Evolutionary conservation across 2,113 vertebrate genomes (phyloP).

Genomic region (Arenaria interpres): DNA sequence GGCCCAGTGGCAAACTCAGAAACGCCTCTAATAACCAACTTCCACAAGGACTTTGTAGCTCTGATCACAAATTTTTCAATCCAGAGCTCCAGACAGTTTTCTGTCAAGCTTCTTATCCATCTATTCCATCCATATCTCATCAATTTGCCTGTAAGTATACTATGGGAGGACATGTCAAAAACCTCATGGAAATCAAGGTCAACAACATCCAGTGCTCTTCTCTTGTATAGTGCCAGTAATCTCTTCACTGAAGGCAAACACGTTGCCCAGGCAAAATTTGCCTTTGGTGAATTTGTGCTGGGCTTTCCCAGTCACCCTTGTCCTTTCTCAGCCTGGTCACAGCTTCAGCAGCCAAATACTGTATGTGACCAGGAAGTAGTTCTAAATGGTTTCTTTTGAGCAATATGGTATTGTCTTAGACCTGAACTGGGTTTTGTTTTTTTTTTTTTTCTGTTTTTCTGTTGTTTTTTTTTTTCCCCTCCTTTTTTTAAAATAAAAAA

Average conservation of each 20-base stretch:
- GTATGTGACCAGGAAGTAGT: not conserved
- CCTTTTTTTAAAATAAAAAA: not conserved
- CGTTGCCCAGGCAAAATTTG: not conserved
- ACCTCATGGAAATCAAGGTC: not conserved
- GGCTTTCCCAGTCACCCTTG: not conserved
- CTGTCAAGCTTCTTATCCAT: not conserved
- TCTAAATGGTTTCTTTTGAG: not conserved
- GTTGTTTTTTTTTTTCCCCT: accelerated
- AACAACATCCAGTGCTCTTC: not conserved
- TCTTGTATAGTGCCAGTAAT: not conserved
- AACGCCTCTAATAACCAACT: not conserved
- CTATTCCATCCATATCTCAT: not conserved
- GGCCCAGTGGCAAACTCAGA: not conserved
- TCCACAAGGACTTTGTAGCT: not conserved
- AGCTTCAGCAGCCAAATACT: not conserved
- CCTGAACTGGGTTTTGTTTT: not conserved
- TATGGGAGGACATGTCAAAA: not conserved
- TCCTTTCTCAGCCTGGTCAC: not conserved
- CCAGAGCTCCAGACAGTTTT: not conserved
- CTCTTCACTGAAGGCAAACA: not conserved
- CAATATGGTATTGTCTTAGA: not conserved
- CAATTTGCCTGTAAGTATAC: not conserved
- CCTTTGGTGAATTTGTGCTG: not conserved
- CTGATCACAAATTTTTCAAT: not conserved
- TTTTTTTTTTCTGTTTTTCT: accelerated